Evolutionary conservation across 2,888 invertebrate species (phyloP), one percentile per base, ranked within the genome.

Genomic region (Leucophenga maculata): DNA sequence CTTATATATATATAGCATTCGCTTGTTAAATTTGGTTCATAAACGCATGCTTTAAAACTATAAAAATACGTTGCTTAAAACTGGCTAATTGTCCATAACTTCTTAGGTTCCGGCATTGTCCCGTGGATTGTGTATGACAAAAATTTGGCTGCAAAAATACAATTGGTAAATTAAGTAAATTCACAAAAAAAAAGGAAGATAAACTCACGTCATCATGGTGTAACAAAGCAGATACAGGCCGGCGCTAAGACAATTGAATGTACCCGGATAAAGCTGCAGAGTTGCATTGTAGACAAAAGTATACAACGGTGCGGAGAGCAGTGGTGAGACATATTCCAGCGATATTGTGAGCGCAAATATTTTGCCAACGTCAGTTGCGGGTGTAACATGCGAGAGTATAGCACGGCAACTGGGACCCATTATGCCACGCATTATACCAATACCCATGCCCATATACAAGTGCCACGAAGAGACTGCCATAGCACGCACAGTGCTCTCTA

Each of bases 271-370:
- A 1, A 39, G 74, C 9, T 69, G 74, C 6, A 88, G 85, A 79
- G 68, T 88, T 68, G 70, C 92, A 84, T 22, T 89, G 78, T 94
- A 95, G 3, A 94, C 86, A 1, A 90, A 85, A 46, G 92, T 92
- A 85, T 92, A 95, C 0, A 94, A 72, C 0, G 93, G 90, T 0
- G 93, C 90, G 9, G 93, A 90, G 1, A 91, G 81, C 55, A 94
- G 86, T 0, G 93, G 93, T 14, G 91, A 90, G 13, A 92, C 75
- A 20, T 92, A 91, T 88, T 94, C 94, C 68, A 93, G 83, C 0
- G 92, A 91, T 4, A 93, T 91, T 74, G 93, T 91, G 68, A 94
- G 86, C 0, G 94, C 91, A 80, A 93, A 94, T 16, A 94, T 90
- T 89, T 93, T 93, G 4, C 88, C 93, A 59, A 89, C 85, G 83